Evolutionary conservation across 2,888 invertebrate species (phyloP), one percentile per base, ranked within the genome.

Genomic region (Stenolophus ochropezus): DNA sequence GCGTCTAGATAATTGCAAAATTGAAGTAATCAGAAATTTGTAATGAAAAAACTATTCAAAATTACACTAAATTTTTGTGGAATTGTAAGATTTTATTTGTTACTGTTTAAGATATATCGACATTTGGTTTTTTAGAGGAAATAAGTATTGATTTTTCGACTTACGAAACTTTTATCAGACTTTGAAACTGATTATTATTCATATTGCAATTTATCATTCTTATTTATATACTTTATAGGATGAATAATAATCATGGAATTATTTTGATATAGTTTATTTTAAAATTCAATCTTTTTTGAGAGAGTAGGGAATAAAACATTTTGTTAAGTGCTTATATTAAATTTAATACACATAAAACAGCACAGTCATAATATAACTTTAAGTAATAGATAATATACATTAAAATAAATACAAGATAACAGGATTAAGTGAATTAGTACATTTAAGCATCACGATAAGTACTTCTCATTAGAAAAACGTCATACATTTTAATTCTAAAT

Each of bases 341-440:
- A 58, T 76, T 49, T 83, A 84, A 84, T 86, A 87, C 86, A 87
- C 86, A 86, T 86, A 86, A 86, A 87, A 87, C 86, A 87, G 85
- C 86, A 86, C 84, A 86, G 85, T 87, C 85, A 86, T 86, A 85
- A 56, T 73, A 80, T 80, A 86, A 87, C 86, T 86, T 86, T 84
- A 84, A 86, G 85, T 84, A 85, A 84, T 85, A 86, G 73, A 80
- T 84, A 85, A 83, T 84, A 84, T 82, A 82, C 83, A 82, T 82
- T 83, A 83, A 83, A 82, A 75, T 81, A 82, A 73, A 73, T 77
- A 77, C 61, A 58, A 61, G 61, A 77, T 61, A 81, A 75, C 74
- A 75, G 51, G 74, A 73, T 80, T 73, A 71, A 73, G 71, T 73
- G 65, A 65, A 61, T 81, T 81, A 81, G 81, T 81, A 81, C 81